These are phyloP conservation scores for Chelonoidis abingdonii DNA, from an alignment of 2,113 vertebrate genomes.

Conservation along the genomic window DNA sequence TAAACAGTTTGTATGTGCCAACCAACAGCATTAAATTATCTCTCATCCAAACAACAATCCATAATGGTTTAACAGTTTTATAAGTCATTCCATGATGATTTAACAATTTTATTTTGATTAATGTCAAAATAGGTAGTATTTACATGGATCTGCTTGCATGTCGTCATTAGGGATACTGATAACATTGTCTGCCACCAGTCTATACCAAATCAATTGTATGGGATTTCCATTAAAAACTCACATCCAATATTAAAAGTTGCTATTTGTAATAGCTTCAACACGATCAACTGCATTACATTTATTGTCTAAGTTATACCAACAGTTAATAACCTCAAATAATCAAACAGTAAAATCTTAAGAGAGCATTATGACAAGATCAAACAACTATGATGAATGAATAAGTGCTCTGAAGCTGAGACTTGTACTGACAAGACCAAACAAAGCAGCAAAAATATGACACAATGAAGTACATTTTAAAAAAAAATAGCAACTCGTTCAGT, in stretches of 20 bases:
- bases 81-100: background rate
- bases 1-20: background rate
- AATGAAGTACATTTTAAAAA: background rate
- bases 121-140: background rate
- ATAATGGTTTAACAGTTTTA: background rate
- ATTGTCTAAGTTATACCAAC: conserved; percentile 16
- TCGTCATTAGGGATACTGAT: background rate
- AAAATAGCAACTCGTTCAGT: background rate
- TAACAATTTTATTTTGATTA: background rate
- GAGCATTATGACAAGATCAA: conserved; percentile 10
- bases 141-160: background rate
- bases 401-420: background rate
- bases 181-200: background rate
- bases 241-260: conserved; percentile 1
- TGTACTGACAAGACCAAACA: conserved; percentile 10
- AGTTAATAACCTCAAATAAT: conserved; percentile 48
- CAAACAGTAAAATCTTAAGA: conserved; percentile 4
- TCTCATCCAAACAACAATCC: background rate
- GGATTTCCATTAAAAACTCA: background rate
- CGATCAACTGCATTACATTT: conserved; percentile 18
- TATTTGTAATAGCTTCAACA: conserved; percentile 23
- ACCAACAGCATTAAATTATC: background rate
- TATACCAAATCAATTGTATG: background rate
- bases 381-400: background rate
- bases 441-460: background rate